phyloP scores from a whole-genome alignment of 1,140 invertebrate genomes.

The Rhagoletis pomonella region DNA sequence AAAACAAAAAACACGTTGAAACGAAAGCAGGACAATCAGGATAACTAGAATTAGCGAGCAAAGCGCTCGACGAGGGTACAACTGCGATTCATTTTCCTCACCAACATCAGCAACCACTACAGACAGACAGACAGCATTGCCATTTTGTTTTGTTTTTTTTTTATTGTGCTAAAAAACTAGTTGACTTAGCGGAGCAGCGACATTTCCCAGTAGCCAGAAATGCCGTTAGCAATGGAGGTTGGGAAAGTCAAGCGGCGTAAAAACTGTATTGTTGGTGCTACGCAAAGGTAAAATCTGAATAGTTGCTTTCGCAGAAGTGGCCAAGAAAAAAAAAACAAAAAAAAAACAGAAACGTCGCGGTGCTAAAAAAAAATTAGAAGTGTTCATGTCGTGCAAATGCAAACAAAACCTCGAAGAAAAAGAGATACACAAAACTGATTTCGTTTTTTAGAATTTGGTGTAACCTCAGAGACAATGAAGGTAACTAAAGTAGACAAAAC shows the following conservation, averaged over 20 bases:
- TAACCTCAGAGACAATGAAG: conserved; percentile 49
- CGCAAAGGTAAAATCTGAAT: not conserved
- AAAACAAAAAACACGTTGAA: conserved; percentile 31
- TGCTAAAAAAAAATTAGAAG: conserved; percentile 47
- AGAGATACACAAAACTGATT: conserved; percentile 68
- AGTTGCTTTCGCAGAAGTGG: conserved; percentile 7
- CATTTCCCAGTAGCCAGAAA: conserved; percentile 7
- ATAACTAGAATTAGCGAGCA: conserved; percentile 13
- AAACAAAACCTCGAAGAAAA: conserved; percentile 40
- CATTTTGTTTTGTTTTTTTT: not conserved
- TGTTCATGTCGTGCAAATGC: conserved; percentile 21
- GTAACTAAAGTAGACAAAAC: not conserved
- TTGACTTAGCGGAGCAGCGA: not conserved
- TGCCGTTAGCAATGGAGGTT: not conserved
- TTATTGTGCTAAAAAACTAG: conserved; percentile 49
- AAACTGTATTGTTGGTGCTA: not conserved
- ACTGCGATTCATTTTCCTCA: not conserved
- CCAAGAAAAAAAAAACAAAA: no score
- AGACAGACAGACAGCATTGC: not conserved
- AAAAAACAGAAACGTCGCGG: conserved; percentile 40
- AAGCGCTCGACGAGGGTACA: not conserved
- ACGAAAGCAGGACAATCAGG: conserved; percentile 48
- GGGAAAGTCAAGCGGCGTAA: not conserved
- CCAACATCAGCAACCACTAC: not conserved
- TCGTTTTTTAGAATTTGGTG: conserved; percentile 74